These are phyloP conservation scores for Druceiella hillmani DNA, from an alignment of 2,888 invertebrate genomes.

Conservation along the genomic window DNA sequence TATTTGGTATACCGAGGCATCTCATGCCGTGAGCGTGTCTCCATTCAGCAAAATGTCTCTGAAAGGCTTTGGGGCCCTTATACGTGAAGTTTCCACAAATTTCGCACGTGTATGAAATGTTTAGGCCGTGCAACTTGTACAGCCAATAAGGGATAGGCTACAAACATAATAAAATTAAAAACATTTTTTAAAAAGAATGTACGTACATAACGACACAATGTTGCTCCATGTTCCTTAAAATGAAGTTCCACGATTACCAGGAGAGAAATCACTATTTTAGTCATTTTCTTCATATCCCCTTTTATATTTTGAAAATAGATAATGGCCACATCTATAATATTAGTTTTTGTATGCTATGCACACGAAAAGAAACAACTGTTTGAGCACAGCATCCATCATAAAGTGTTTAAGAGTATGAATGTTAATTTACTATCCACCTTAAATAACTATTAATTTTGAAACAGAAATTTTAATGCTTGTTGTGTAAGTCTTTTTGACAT, in stretches of 20 bases:
- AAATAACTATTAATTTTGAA: too few relatives aligned
- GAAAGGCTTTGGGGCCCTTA: slow-evolving; percentile 98
- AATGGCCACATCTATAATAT: too few relatives aligned
- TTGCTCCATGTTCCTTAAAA: neutral
- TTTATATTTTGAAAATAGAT: too few relatives aligned
- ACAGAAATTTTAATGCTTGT: too few relatives aligned
- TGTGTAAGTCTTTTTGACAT: too few relatives aligned
- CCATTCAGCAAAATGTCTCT: slow-evolving; percentile 96
- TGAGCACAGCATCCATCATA: too few relatives aligned
- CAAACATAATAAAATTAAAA: too few relatives aligned
- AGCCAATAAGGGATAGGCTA: slow-evolving; percentile 90
- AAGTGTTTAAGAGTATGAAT: too few relatives aligned
- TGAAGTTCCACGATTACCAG: neutral
- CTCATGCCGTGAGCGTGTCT: slow-evolving; percentile 92
- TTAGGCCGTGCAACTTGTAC: slow-evolving; percentile 97
- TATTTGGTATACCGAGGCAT: slow-evolving; percentile 98
- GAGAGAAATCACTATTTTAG: neutral
- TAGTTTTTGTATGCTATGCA: too few relatives aligned
- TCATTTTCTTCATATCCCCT: neutral
- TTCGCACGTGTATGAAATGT: slow-evolving; percentile 98
- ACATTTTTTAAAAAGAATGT: too few relatives aligned
- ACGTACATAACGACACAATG: neutral
- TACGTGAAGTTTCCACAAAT: slow-evolving; percentile 99
- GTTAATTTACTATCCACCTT: too few relatives aligned
- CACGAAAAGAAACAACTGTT: too few relatives aligned